Evolutionary conservation across 2,113 vertebrate genomes (phyloP), one percentile per base, ranked within the genome.

Genomic region (Pelvicachromis taeniatus): DNA sequence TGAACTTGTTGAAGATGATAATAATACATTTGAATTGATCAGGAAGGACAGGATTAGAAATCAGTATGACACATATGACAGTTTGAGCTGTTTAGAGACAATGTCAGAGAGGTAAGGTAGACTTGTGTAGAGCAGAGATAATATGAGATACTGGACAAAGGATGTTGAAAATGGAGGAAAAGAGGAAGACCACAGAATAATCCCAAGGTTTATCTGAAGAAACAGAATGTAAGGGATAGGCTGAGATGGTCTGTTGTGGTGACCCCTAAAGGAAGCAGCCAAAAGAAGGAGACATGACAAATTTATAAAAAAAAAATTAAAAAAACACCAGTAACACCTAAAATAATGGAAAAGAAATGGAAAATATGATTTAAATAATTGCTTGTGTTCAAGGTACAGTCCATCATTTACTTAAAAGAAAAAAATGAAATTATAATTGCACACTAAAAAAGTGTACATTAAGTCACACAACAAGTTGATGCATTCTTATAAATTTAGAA

Each of bases 321-420:
- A 26, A 42, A 42, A 68, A 68, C 35, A 42, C n/a, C 63, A 68
- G n/a, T 68, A 23, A 68, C 42, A 23, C 63, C 3, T 68, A 42
- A 68, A 42, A 68, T 35, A 61, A 35, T 61, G 31, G 14, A 0
- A 59, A 61, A 35, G 58, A 35, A 35, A 63, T 63, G 33, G 10
- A 38, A 38, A 63, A 38, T 35, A 21, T 23, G n/a, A 42, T 68
- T 7, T 16, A 42, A 40, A 23, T 1, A 42, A 26, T 42, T 26
- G n/a, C 21, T 42, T 65, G 61, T 68, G n/a, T 68, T 68, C 12
- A 63, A 63, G 10, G 17, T 61, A n/a, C 58, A 61, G 5, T 61
- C 0, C 35, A n/a, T 21, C 1, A 0, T 21, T 21, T 63, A 63
- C n/a, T 63, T 63, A 63, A 38, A 6, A 0, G 0, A 4, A 38